Evolutionary conservation across 2,888 invertebrate species (phyloP).

Genomic region (Oxystoma pomonae): DNA sequence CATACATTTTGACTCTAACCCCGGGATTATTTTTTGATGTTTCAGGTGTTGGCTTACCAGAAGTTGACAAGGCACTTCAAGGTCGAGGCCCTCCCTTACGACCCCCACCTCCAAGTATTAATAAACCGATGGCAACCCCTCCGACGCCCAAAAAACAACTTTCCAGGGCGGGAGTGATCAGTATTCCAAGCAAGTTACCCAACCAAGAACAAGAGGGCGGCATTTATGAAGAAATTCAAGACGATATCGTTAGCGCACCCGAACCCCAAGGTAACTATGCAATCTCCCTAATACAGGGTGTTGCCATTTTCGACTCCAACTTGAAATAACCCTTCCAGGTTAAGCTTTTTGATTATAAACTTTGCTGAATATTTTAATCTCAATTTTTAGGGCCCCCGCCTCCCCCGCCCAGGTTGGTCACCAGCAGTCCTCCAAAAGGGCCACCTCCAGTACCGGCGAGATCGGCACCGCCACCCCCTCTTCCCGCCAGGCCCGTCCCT

Average conservation of each 20-base stretch:
- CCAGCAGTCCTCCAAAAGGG: conserved; percentile 44
- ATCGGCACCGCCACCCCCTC: conserved; percentile 59
- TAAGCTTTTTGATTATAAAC: neutral
- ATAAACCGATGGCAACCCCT: conserved; percentile 47
- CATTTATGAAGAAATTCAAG: conserved; percentile 57
- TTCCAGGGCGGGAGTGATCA: conserved; percentile 53
- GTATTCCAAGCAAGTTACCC: conserved; percentile 42
- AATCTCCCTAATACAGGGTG: too few relatives aligned
- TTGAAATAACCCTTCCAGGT: too few relatives aligned
- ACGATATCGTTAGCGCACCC: conserved; percentile 46
- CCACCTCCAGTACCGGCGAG: conserved; percentile 53
- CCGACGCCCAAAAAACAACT: conserved; percentile 46
- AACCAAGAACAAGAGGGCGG: conserved; percentile 44
- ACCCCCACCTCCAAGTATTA: conserved; percentile 48
- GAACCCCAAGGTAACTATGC: conserved; percentile 55
- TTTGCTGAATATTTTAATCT: neutral
- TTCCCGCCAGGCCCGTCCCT: conserved; percentile 58
- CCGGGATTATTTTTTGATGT: too few relatives aligned
- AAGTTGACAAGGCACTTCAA: conserved; percentile 41
- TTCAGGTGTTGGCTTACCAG: conserved; percentile 49
- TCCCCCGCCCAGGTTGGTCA: conserved; percentile 42
- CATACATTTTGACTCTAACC: too few relatives aligned
- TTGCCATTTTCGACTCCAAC: too few relatives aligned
- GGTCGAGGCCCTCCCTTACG: conserved; percentile 49
- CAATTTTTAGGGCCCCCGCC: conserved; percentile 49